phyloP scores from a whole-genome alignment of 1,140 invertebrate genomes.

The Drosophila dunni region DNA sequence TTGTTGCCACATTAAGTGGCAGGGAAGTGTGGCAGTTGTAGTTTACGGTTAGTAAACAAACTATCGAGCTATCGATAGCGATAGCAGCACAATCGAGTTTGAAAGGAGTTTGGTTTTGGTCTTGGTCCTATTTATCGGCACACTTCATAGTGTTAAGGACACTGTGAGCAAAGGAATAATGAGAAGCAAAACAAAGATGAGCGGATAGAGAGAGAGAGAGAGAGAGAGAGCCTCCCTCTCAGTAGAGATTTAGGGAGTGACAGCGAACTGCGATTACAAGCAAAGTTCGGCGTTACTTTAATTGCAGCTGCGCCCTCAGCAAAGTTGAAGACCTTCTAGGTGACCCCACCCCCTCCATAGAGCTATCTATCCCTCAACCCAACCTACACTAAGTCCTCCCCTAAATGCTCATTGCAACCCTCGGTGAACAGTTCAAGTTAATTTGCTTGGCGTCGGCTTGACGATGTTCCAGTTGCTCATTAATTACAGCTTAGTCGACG shows the following conservation, averaged over 20 bases:
- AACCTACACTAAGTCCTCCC: background rate
- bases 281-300: slow-evolving; percentile 65
- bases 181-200: background rate
- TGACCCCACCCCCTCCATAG: background rate
- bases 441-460: slow-evolving; percentile 63
- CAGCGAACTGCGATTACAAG: slow-evolving; percentile 59
- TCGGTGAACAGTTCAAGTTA: slow-evolving; percentile 64
- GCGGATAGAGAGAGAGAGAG: background rate
- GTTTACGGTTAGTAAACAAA: slow-evolving; percentile 1
- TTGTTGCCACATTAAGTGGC: slow-evolving; percentile 1
- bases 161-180: background rate
- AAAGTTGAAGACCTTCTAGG: slow-evolving; percentile 23
- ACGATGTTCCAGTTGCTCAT: slow-evolving; percentile 75
- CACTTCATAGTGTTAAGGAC: slow-evolving; percentile 1
- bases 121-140: background rate
- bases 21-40: background rate
- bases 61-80: slow-evolving; percentile 7
- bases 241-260: background rate
- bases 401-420: slow-evolving; percentile 9
- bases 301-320: slow-evolving; percentile 65
- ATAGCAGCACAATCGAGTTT: background rate
- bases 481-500: slow-evolving; percentile 73
- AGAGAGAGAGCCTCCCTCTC: no score
- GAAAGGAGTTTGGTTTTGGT: background rate
- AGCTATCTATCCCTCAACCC: background rate